Evolutionary conservation across 30 jellyfish, hydroid and myxozoan species (phyloP), one percentile per base, ranked within the genome.

Genomic region (Chironex yamaguchii): DNA sequence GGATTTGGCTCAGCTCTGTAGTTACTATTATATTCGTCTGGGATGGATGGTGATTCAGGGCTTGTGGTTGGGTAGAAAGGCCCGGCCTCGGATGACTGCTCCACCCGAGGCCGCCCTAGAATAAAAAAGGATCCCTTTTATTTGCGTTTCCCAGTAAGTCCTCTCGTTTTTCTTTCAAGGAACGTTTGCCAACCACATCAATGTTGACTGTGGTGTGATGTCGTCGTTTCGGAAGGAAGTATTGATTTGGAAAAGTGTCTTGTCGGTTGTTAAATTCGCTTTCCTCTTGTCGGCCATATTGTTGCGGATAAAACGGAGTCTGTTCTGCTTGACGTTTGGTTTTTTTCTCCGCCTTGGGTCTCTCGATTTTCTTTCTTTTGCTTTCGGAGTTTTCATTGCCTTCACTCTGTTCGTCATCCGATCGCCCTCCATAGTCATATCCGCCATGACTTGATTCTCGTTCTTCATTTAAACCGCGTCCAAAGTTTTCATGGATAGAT

Each of bases 81-180:
- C 58, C 58, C 58, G 98, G 98, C 97, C 98, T 81, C 98, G 94
- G 97, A 86, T 87, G 91, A 84, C 79, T 35, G 69, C 54, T 87
- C 96, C 89, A 88, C 92, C 97, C 96, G 97, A 94, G 99, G 93
- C 99, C 99, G 97, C 99, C 96, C 86, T 90, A 94, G 99, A 89
- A 94, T 94, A 94, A 94, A 94, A 94, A 94, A 94, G 74, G 88
- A 68, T 52, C 68, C 67, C 58, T 9, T 42, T 17, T 17, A 42
- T 62, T 13, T 11, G 69, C 89, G 36, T 36, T 53, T 0, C 2
- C n/a, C 33, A n/a, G 24, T 69, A 71, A 63, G 34, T 78, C 85
- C 62, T 51, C 29, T 27, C 63, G 76, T 9, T 42, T 42, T 17
- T 84, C 91, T n/a, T 82, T 84, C 1, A 58, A 50, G 53, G 99